Evolutionary conservation across 2,797 vertebrate genomes (phyloP).

Genomic region (Phrynocephalus guinanensis): DNA sequence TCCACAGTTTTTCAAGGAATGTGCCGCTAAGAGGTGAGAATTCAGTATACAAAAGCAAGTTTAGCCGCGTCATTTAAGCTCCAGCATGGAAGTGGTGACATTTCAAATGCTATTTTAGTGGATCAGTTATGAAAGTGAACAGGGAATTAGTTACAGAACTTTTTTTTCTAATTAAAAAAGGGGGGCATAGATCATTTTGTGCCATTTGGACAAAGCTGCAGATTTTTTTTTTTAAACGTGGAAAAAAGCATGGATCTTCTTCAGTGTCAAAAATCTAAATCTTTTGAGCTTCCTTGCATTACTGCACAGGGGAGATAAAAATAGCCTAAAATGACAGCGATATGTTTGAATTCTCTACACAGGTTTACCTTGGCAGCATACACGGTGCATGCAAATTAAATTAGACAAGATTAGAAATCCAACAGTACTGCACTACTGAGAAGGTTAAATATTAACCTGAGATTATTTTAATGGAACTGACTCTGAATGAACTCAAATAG

Average conservation of each 20-base stretch:
- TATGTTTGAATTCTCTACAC: slow-evolving; percentile 44
- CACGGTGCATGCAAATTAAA: slow-evolving; percentile 36
- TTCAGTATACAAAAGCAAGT: slow-evolving; percentile 52
- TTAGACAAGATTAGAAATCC: slow-evolving; percentile 6
- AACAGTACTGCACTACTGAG: background rate
- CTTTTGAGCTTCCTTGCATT: slow-evolving; percentile 47
- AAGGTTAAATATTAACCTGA: background rate
- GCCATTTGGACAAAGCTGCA: background rate
- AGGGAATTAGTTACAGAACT: slow-evolving; percentile 47
- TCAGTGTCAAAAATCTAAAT: slow-evolving; percentile 51
- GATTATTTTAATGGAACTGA: slow-evolving; percentile 6
- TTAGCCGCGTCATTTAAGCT: slow-evolving; percentile 47
- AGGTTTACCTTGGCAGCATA: slow-evolving; percentile 42
- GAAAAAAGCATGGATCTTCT: background rate
- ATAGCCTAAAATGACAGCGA: slow-evolving; percentile 26
- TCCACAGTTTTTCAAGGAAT: slow-evolving; percentile 47
- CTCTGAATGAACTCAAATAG: slow-evolving; percentile 2
- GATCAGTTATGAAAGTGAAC: slow-evolving; percentile 47
- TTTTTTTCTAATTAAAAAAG: slow-evolving; percentile 55
- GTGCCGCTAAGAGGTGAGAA: slow-evolving; percentile 46
- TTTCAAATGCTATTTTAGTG: slow-evolving; percentile 55
- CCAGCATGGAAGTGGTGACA: slow-evolving; percentile 17
- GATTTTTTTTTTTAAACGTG: background rate
- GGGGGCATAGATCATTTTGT: slow-evolving; percentile 57
- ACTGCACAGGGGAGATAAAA: slow-evolving; percentile 56